Evolutionary conservation across 2,888 invertebrate species (phyloP).

Genomic region (Amphipyra tragopoginis): DNA sequence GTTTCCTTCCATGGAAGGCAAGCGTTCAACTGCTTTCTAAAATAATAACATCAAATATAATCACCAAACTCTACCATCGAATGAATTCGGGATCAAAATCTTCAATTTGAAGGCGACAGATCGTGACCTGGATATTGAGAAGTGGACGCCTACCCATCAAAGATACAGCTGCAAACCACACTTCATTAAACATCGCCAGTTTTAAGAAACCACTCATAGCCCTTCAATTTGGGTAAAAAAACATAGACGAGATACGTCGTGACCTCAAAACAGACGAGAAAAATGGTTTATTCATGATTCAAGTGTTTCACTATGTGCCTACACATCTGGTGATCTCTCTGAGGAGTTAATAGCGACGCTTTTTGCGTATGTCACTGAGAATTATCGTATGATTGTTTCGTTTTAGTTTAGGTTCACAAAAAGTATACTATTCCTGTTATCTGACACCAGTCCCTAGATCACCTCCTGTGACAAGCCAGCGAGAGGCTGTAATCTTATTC

Average conservation of each 20-base stretch:
- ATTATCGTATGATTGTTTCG: neutral
- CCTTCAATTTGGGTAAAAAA: conserved; percentile 23
- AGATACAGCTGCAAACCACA: neutral
- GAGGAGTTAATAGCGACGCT: conserved; percentile 30
- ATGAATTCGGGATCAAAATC: too few species aligned
- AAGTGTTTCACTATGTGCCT: conserved; percentile 45
- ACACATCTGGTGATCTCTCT: conserved; percentile 41
- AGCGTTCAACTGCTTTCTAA: too few species aligned
- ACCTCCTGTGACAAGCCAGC: too few species aligned
- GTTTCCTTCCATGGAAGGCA: too few species aligned
- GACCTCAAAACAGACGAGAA: conserved; percentile 48
- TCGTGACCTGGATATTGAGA: too few species aligned
- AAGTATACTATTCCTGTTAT: neutral
- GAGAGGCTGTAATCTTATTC: neutral
- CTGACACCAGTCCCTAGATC: too few species aligned
- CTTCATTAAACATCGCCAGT: neutral
- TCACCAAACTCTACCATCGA: too few species aligned
- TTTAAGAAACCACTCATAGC: conserved; percentile 15
- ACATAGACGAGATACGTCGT: conserved; percentile 20
- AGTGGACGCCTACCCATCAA: too few species aligned
- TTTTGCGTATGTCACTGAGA: conserved; percentile 23
- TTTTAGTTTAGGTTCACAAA: conserved; percentile 2
- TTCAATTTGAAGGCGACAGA: too few species aligned
- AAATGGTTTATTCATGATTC: conserved; percentile 55
- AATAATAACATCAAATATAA: too few species aligned